Evolutionary conservation across 2,797 vertebrate genomes (phyloP), one percentile per base, ranked within the genome.

Genomic region (Xyrichtys novacula): DNA sequence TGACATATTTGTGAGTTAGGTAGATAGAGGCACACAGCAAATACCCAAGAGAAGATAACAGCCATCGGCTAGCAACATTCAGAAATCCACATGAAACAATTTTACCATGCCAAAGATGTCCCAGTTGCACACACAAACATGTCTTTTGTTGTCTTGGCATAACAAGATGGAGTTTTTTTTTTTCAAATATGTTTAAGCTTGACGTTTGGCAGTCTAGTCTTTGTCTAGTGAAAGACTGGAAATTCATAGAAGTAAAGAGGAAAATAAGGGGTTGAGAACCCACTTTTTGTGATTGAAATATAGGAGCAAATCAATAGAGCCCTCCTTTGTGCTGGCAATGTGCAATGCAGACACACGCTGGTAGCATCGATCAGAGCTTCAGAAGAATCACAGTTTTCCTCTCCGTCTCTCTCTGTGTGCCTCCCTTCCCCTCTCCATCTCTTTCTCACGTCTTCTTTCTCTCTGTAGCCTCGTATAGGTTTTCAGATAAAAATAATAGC

Each of bases 401-500:
- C 69, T 76, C 80, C 39, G 52, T 78, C 71, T 84, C 63, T 84
- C 63, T 62, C 67, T 28, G 17, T 61, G 57, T n/a, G 67, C 63
- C 28, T 66, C 71, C 71, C 57, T 34, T 43, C 62, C 63, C 73
- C 60, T 34, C 58, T 63, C 50, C 6, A 53, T 65, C 60, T 53
- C 57, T 23, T 53, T 63, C 63, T 76, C 76, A 72, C 38, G 57
- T 74, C 59, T 80, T 46, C 53, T 70, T 72, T 83, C 76, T 77
- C 82, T 83, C 82, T 74, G 60, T 70, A 68, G 81, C 67, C 74
- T 80, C 64, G 44, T 85, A 81, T 81, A 85, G 78, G 74, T 85
- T 88, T 86, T 86, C 83, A 89, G 85, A 91, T 90, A 90, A 87
- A 92, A 90, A 89, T 89, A 89, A 89, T 91, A 86, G 81, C 90